Evolutionary conservation across 2,113 vertebrate species (phyloP), one percentile per base, ranked within the genome.

Genomic region (Tympanuchus pallidicinctus): DNA sequence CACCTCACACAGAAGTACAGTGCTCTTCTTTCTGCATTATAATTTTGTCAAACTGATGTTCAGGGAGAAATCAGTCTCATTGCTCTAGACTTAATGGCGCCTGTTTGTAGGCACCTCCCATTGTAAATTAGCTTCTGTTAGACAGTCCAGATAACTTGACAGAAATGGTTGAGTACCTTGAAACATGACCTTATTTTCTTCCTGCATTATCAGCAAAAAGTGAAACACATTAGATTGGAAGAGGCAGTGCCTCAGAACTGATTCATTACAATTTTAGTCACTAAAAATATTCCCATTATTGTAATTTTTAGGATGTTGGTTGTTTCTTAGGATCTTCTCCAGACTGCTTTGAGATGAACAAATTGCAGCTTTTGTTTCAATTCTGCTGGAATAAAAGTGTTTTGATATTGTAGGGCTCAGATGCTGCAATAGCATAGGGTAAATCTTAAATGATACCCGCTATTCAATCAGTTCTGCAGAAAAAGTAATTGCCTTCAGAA

Each of bases 31-130:
- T 95, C 21, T 80, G 13, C 78, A 66, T 92, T 40, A 52, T 92
- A 92, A 81, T 93, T 56, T 56, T 97, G 66, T 96, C 96, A 92
- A 83, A 73, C 16, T 57, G 43, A 79, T 94, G 80, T 89, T 82
- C 93, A 65, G 84, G 79, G 69, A 88, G 57, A 64, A 89, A 72
- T 73, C 64, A 71, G 65, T 75, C 76, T 84, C 10, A 34, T 71
- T 60, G 38, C 92, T 89, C 82, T 96, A 97, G 97, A 98, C 97
- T 97, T 93, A 82, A 89, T 88, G 97, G 93, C 43, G 94, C 96
- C 97, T 92, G 45, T 56, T 82, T 82, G 45, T 77, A 93, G 90
- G 86, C 88, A 90, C 94, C 83, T 97, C 81, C 86, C 56, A 76
- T 47, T 93, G 87, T 97, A 96, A 97, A 97, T 95, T 92, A 89